Percentiles rank a stretch among this genome's conserved stretches.
phyloP scores from a whole-genome alignment of 1,140 invertebrate genomes.

The Papilio polytes region DNA sequence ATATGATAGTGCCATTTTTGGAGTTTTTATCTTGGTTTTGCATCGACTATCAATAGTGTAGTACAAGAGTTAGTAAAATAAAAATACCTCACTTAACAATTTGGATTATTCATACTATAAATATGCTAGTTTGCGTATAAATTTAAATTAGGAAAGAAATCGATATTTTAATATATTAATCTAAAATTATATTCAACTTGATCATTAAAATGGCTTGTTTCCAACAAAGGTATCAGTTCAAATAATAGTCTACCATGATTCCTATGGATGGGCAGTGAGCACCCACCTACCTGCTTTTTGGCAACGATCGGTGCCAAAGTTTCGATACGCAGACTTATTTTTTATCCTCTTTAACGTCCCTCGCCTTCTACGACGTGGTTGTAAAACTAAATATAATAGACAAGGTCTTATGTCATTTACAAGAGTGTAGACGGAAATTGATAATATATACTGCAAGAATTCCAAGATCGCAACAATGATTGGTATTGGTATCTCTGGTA shows the following conservation, averaged over 20 bases:
- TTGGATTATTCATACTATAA: background rate
- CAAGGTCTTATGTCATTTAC: background rate
- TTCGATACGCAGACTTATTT: constrained; percentile 2
- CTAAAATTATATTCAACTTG: background rate
- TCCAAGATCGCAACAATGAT: too few species aligned
- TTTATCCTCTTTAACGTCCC: constrained; percentile 5
- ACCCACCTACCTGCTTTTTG: constrained; percentile 10
- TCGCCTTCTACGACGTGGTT: background rate
- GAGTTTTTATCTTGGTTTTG: background rate
- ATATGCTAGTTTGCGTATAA: background rate
- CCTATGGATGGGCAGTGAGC: background rate
- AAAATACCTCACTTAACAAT: too few species aligned
- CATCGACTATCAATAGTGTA: background rate
- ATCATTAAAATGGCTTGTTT: background rate
- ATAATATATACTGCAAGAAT: too few species aligned
- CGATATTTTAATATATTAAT: background rate
- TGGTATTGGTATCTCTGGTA: too few species aligned
- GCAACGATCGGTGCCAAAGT: constrained; percentile 15
- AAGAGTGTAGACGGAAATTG: too few species aligned
- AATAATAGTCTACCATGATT: constrained; percentile 16
- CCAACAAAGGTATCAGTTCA: constrained; percentile 3
- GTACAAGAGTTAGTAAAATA: background rate
- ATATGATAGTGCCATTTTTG: background rate
- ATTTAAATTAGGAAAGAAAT: background rate
- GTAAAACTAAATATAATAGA: constrained; percentile 10